Evolutionary conservation across 2,113 vertebrate genomes (phyloP).

Genomic region (Silurus meridionalis): DNA sequence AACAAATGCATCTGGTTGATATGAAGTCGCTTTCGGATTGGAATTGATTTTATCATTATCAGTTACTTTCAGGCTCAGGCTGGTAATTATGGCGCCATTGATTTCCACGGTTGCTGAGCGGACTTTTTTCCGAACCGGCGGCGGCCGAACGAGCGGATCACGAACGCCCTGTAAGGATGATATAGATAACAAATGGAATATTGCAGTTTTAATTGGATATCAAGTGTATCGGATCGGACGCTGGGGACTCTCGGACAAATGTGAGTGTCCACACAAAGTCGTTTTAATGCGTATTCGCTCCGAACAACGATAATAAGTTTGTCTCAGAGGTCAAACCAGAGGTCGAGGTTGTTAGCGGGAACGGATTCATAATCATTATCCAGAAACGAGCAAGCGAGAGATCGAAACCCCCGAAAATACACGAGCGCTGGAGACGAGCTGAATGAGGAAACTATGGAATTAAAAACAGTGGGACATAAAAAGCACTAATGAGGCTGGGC

Average conservation of each 20-base stretch:
- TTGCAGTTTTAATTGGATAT: not conserved
- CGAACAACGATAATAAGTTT: not conserved
- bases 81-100: slow-evolving; percentile 41
- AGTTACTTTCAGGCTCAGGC: slow-evolving; percentile 39
- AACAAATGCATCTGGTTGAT: slow-evolving; percentile 33
- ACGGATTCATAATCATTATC: not conserved
- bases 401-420: not conserved
- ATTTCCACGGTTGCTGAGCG: slow-evolving; percentile 32
- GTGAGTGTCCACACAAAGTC: not conserved
- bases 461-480: not conserved
- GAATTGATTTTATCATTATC: slow-evolving; percentile 54
- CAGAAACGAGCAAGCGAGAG: not conserved
- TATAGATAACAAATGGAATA: not conserved
- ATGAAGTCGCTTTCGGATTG: slow-evolving; percentile 39
- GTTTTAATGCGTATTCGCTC: not conserved
- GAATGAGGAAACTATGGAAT: not conserved
- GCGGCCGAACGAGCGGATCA: not conserved
- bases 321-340: not conserved
- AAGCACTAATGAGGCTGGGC: not conserved
- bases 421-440: not conserved
- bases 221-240: not conserved
- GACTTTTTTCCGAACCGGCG: slow-evolving; percentile 27
- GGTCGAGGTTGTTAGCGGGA: not conserved
- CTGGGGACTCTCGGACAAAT: too few relatives aligned
- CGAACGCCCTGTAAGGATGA: not conserved